Evolutionary conservation across 2,797 vertebrate species (phyloP).

Genomic region (Zalophus californianus): DNA sequence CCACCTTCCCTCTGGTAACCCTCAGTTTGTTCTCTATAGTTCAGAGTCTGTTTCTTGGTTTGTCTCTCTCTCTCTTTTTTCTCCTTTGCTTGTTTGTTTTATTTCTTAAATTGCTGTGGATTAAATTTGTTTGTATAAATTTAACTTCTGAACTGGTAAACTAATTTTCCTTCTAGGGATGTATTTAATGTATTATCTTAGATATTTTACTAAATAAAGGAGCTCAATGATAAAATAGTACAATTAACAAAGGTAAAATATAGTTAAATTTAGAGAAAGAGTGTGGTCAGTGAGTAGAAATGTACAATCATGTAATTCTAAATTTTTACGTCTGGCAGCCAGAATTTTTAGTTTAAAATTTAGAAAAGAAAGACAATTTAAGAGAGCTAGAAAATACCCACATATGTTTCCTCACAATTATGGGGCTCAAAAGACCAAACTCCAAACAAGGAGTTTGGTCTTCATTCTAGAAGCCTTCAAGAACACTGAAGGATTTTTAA

Average conservation of each 20-base stretch:
- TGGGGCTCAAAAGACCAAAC: not conserved
- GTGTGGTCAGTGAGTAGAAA: not conserved
- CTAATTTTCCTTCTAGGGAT: not conserved
- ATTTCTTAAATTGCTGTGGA: not conserved
- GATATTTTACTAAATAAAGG: not conserved
- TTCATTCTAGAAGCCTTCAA: no score
- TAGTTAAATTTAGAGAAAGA: not conserved
- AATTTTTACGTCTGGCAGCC: not conserved
- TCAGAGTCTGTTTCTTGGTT: not conserved
- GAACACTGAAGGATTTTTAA: not conserved
- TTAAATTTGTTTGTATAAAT: slow-evolving; percentile 12
- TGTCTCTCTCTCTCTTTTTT: not conserved
- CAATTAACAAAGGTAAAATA: not conserved
- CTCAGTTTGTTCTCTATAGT: not conserved
- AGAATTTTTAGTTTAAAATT: not conserved
- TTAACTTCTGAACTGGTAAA: not conserved
- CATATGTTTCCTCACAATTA: not conserved
- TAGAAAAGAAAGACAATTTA: not conserved
- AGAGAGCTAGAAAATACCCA: not conserved
- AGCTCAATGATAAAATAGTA: not conserved
- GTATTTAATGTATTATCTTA: not conserved
- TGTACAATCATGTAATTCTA: not conserved
- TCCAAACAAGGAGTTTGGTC: no score
- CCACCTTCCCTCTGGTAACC: not conserved
- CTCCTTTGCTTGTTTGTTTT: not conserved